phyloP scores from a whole-genome alignment of 2,797 vertebrate genomes.

The Notolabrus celidotus region DNA sequence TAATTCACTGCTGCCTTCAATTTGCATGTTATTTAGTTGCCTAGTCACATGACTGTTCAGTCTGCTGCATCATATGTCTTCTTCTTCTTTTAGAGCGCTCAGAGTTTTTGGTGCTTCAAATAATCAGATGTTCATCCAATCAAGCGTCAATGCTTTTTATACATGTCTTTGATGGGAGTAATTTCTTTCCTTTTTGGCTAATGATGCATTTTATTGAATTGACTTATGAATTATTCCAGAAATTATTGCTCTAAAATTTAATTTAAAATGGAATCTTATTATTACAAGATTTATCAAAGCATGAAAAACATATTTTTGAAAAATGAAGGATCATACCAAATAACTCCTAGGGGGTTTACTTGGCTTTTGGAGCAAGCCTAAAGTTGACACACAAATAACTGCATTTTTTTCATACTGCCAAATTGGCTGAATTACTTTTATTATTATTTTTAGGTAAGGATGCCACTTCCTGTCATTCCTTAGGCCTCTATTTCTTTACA shows the following conservation, averaged over 20 bases:
- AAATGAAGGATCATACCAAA: conserved; percentile 19
- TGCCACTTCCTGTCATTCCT: too few relatives aligned
- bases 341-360: too few relatives aligned
- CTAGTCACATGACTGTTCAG: conserved; percentile 45
- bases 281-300: conserved; percentile 30
- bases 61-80: conserved; percentile 56
- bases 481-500: too few relatives aligned
- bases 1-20: conserved; percentile 68
- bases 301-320: conserved; percentile 5
- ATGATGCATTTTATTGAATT: conserved; percentile 58
- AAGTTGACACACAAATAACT: too few relatives aligned
- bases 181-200: conserved; percentile 44
- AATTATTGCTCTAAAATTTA: conserved; percentile 13
- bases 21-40: conserved; percentile 69
- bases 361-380: too few relatives aligned
- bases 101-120: conserved; percentile 26
- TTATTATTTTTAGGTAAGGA: too few relatives aligned
- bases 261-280: conserved; percentile 26
- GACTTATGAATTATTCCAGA: conserved; percentile 44
- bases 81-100: conserved; percentile 17
- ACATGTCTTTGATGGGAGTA: conserved; percentile 13
- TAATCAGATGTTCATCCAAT: conserved; percentile 25
- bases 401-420: too few relatives aligned
- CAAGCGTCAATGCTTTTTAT: conserved; percentile 21
- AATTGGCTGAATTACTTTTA: too few relatives aligned